phyloP scores from a whole-genome alignment of 1,140 invertebrate genomes.

The Caerostris darwini region DNA sequence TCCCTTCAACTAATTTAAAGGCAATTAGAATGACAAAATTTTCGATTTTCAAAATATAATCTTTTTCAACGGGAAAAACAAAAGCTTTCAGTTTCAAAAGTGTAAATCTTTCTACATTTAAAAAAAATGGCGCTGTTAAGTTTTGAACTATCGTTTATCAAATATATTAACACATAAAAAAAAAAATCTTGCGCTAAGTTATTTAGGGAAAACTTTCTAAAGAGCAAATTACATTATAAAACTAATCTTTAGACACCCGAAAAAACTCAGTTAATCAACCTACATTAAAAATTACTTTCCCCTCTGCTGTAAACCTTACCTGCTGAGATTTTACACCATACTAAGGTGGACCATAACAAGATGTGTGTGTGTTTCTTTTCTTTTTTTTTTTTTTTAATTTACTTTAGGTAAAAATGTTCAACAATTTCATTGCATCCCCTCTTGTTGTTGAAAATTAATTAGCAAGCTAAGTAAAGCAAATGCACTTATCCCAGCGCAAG shows the following conservation, averaged over 20 bases:
- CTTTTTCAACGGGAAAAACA: too few relatives aligned
- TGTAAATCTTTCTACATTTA: too few relatives aligned
- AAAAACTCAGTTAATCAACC: constrained; percentile 38
- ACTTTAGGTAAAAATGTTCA: constrained; percentile 30
- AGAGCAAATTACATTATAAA: constrained; percentile 37
- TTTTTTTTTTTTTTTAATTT: constrained; percentile 63
- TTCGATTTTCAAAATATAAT: too few relatives aligned
- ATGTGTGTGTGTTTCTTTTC: too few relatives aligned
- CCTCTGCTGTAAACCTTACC: neutral
- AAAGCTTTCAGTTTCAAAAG: too few relatives aligned
- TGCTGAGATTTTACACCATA: neutral
- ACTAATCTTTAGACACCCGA: neutral
- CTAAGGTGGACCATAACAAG: constrained; percentile 9
- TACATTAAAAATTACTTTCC: constrained; percentile 54
- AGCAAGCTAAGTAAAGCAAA: constrained; percentile 36
- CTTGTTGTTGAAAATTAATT: constrained; percentile 62
- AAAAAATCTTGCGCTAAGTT: neutral
- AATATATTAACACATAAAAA: neutral
- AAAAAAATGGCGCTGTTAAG: too few relatives aligned
- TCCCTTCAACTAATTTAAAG: too few relatives aligned
- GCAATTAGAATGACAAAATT: too few relatives aligned
- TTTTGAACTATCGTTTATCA: constrained; percentile 19
- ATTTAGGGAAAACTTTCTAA: neutral
- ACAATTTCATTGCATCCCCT: constrained; percentile 36
- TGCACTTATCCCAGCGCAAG: constrained; percentile 40